Evolutionary conservation across 2,888 invertebrate genomes (phyloP), one percentile per base, ranked within the genome.

Genomic region (Diogma glabrata): DNA sequence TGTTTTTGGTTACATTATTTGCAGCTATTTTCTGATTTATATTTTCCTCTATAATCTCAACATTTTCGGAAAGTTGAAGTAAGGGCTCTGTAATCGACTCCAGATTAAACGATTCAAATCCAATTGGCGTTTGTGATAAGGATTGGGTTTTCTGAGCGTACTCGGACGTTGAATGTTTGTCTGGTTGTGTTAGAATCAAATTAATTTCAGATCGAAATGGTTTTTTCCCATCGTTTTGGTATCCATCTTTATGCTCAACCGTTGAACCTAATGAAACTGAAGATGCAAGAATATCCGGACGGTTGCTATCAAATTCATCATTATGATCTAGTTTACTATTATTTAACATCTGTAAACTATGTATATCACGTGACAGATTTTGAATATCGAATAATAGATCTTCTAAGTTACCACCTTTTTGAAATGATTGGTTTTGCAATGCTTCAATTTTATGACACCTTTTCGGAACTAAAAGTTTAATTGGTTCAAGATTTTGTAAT

Each of bases 361-460:
- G 52, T 16, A 69, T 66, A 38, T 69, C 69, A 51, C 65, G 66
- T 1, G 76, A 75, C 51, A 77, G 72, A 0, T 77, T 74, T 61
- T 82, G 80, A 6, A 83, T 81, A 54, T 84, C 83, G 52, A 80
- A 78, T 0, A 84, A 66, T 46, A 84, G 67, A 54, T 83, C 79
- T 58, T 84, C 83, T 38, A 84, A 69, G 60, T 83, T 83, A 0
- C 81, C 81, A 10, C 78, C 79, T 20, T 74, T 77, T 59, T 71
- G 20, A 14, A 43, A 43, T 3, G 43, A 43, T n/a, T n/a, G n/a
- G n/a, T n/a, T n/a, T n/a, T n/a, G n/a, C n/a, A n/a, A n/a, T n/a
- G n/a, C n/a, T n/a, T n/a, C n/a, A n/a, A n/a, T n/a, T n/a, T n/a
- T n/a, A n/a, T n/a, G n/a, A n/a, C n/a, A n/a, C n/a, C n/a, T n/a